Evolutionary conservation across 2,797 vertebrate genomes (phyloP).

Genomic region (Remorina albescens): DNA sequence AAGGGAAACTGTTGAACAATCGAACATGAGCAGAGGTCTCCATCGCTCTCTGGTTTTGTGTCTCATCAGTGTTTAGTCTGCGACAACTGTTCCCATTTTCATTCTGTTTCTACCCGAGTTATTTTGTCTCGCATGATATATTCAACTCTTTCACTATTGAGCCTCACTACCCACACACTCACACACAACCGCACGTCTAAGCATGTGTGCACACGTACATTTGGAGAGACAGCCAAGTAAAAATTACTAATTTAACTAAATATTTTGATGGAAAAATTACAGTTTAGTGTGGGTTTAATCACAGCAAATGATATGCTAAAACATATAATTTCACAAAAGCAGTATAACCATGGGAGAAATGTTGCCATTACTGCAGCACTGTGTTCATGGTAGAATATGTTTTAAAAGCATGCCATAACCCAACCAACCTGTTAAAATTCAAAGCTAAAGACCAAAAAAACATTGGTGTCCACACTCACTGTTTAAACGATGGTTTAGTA

Average conservation of each 20-base stretch:
- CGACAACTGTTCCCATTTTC: conserved; percentile 11
- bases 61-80: not conserved
- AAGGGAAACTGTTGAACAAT: not conserved
- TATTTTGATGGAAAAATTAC: not conserved
- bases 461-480: not conserved
- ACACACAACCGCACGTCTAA: not conserved
- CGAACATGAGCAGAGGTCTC: not conserved
- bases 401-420: not conserved
- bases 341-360: not conserved
- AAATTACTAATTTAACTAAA: not conserved
- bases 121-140: conserved; percentile 25
- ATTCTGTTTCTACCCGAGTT: conserved; percentile 36
- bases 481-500: not conserved
- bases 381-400: not conserved
- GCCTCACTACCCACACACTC: conserved; percentile 18
- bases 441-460: not conserved
- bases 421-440: not conserved
- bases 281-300: not conserved
- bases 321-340: not conserved
- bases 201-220: not conserved
- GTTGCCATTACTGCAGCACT: not conserved
- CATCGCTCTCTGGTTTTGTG: not conserved
- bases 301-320: not conserved
- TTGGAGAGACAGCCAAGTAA: not conserved
- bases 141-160: conserved; percentile 22